phyloP scores from a whole-genome alignment of 1,140 invertebrate species.

The Apolygus lucorum region DNA sequence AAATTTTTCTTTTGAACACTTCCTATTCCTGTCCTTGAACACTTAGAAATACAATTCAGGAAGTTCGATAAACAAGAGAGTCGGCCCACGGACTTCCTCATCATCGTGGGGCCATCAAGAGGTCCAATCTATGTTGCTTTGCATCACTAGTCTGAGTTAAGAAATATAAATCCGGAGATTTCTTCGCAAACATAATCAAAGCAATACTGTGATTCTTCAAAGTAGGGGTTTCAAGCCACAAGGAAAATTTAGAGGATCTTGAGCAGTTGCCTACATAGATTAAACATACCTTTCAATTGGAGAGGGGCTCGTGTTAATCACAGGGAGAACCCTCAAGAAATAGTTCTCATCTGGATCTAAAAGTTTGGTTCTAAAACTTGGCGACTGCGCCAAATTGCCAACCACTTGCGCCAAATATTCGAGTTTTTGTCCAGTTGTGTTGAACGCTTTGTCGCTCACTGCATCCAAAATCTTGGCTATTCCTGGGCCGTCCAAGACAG shows the following conservation, averaged over 20 bases:
- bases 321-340: neutral
- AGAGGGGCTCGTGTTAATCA: conserved; percentile 10
- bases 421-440: conserved; percentile 5
- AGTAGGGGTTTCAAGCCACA: neutral
- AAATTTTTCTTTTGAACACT: too few species aligned
- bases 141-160: too few species aligned
- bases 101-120: too few species aligned
- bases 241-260: too few species aligned
- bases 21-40: too few species aligned
- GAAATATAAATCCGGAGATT: too few species aligned
- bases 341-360: neutral
- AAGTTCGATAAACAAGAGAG: too few species aligned
- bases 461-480: neutral
- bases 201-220: neutral
- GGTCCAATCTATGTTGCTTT: too few species aligned
- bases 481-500: neutral
- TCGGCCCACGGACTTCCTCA: too few species aligned
- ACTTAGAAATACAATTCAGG: too few species aligned
- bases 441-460: conserved; percentile 12
- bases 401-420: conserved; percentile 21
- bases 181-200: too few species aligned
- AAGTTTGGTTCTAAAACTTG: conserved; percentile 9
- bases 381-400: conserved; percentile 24
- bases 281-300: conserved; percentile 2
- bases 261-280: too few species aligned